Percentiles rank a stretch among this genome's conserved stretches.
phyloP scores from a whole-genome alignment of 2,888 invertebrate genomes.

The Erebia palarica region DNA sequence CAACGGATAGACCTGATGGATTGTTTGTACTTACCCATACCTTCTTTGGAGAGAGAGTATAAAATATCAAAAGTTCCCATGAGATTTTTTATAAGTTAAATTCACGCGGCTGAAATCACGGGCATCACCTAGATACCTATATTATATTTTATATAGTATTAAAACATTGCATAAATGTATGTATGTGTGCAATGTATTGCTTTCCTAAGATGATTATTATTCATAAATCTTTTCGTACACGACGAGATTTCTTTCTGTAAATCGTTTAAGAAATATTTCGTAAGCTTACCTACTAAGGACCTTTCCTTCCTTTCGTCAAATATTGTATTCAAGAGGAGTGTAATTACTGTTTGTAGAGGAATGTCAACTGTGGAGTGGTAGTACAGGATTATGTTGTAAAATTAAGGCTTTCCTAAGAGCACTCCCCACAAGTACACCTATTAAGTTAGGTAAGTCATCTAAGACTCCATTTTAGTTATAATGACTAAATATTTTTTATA shows the following conservation, averaged over 20 bases:
- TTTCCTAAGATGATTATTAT: background rate
- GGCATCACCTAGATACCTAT: too few relatives aligned
- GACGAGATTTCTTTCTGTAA: conserved; percentile 1
- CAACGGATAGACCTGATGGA: too few relatives aligned
- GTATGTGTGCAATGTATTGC: too few relatives aligned
- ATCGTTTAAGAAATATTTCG: conserved; percentile 9
- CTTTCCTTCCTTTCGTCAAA: background rate
- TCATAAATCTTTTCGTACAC: background rate
- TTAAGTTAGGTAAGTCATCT: background rate
- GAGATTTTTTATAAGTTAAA: too few relatives aligned
- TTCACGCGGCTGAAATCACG: too few relatives aligned
- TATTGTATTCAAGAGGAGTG: conserved; percentile 8
- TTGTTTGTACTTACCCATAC: too few relatives aligned
- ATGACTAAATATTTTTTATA: background rate
- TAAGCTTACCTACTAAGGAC: conserved; percentile 1
- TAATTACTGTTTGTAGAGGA: conserved; percentile 11
- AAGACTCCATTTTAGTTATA: background rate
- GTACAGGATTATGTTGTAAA: conserved; percentile 16
- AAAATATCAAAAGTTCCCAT: too few relatives aligned
- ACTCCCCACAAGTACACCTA: conserved; percentile 1
- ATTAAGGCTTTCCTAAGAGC: conserved; percentile 15
- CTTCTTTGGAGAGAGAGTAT: too few relatives aligned
- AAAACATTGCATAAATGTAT: too few relatives aligned
- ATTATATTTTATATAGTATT: background rate
- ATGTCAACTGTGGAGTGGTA: conserved; percentile 11